Evolutionary conservation across 2,113 vertebrate genomes (phyloP).

Genomic region (Ranitomeya imitator): DNA sequence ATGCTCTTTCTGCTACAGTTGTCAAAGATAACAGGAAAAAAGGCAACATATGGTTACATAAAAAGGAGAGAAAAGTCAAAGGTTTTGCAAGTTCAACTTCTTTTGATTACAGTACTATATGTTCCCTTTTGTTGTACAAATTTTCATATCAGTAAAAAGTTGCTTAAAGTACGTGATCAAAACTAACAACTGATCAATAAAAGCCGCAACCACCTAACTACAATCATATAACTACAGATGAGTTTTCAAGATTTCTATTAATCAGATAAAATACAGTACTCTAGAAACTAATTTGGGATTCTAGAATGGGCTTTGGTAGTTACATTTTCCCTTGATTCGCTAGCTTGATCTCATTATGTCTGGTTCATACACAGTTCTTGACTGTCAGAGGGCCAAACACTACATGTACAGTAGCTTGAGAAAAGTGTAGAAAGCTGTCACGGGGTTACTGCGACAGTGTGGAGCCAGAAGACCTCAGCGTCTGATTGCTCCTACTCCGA

Average conservation of each 20-base stretch:
- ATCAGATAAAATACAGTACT: background rate
- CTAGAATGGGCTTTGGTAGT: background rate
- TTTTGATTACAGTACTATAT: background rate
- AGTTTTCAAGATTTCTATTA: background rate
- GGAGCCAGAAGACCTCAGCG: too few species aligned
- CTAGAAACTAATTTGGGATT: background rate
- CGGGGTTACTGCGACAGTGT: too few species aligned
- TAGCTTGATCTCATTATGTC: background rate
- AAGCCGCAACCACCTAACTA: background rate
- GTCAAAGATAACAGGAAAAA: background rate
- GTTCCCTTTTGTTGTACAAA: background rate
- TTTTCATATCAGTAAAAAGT: background rate
- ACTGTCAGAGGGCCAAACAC: background rate
- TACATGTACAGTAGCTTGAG: background rate
- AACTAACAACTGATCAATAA: background rate
- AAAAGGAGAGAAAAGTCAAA: background rate
- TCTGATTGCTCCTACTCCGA: too few species aligned
- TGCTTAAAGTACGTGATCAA: background rate
- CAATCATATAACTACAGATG: background rate
- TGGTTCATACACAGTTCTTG: background rate
- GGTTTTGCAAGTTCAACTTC: background rate
- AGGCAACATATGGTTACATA: background rate
- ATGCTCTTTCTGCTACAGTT: background rate
- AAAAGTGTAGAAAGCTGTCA: too few species aligned
- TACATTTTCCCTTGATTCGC: background rate